Percentiles rank a stretch among this genome's conserved stretches.
phyloP scores from a whole-genome alignment of 2,113 vertebrate genomes.

The Ammodytes marinus region DNA sequence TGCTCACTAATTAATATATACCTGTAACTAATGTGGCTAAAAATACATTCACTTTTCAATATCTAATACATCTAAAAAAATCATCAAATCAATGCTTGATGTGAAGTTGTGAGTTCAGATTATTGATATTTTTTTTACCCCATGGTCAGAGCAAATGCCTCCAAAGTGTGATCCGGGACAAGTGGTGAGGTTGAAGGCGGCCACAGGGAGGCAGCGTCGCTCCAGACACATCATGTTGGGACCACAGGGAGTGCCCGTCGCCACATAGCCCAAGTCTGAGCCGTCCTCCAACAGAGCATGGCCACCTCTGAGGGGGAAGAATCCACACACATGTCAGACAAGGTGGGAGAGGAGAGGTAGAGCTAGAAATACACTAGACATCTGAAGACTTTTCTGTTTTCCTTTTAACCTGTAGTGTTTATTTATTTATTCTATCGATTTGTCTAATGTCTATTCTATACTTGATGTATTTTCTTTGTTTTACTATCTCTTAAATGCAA shows the following conservation, averaged over 20 bases:
- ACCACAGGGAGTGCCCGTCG: slow-evolving; percentile 93
- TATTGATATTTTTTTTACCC: slow-evolving; percentile 83
- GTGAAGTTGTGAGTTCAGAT: not conserved
- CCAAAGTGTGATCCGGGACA: slow-evolving; percentile 89
- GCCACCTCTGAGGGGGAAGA: slow-evolving; percentile 85
- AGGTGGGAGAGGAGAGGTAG: not conserved
- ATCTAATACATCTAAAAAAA: not conserved
- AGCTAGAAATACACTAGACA: not conserved
- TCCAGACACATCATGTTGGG: slow-evolving; percentile 97
- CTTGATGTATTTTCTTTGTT: too few species aligned
- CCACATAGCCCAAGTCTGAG: slow-evolving; percentile 94
- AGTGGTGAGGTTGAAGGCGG: slow-evolving; percentile 94
- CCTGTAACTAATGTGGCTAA: not conserved
- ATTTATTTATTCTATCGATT: too few species aligned
- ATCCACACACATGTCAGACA: not conserved
- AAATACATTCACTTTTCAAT: not conserved
- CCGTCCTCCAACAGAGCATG: slow-evolving; percentile 94
- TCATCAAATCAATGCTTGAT: not conserved
- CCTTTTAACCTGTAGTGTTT: too few species aligned
- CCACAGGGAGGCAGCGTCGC: slow-evolving; percentile 92
- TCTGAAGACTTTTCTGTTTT: too few species aligned
- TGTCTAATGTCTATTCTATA: too few species aligned
- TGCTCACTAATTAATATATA: not conserved
- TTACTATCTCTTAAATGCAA: too few species aligned
- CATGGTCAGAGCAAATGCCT: slow-evolving; percentile 91